A percentile compares a stretch with the other conserved stretches of the same genome.
These are phyloP conservation scores for Drosophila greeni DNA, from an alignment of 2,888 invertebrate genomes.

Conservation along the genomic window DNA sequence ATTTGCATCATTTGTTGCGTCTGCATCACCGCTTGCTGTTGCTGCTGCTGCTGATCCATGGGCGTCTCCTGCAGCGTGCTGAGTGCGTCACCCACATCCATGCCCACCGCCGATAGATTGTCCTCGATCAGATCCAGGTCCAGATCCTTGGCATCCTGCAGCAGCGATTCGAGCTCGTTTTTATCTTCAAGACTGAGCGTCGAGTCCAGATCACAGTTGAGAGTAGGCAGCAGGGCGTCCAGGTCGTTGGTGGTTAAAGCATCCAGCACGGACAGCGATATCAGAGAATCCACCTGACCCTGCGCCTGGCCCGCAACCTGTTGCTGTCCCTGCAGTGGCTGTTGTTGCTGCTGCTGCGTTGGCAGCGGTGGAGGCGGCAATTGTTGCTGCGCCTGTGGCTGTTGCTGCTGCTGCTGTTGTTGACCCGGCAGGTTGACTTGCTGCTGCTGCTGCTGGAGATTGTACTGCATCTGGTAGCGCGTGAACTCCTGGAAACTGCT, in stretches of 20 bases:
- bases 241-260: conserved; percentile 80
- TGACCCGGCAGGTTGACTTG: conserved; percentile 64
- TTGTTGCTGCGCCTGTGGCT: conserved; percentile 27
- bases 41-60: conserved; percentile 48
- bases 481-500: conserved; percentile 84
- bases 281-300: conserved; percentile 68
- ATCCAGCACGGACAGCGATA: conserved; percentile 76
- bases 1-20: conserved; percentile 44
- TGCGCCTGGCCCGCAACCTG: conserved; percentile 8
- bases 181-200: conserved; percentile 77
- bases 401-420: conserved; percentile 69
- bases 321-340: conserved; percentile 26
- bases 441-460: conserved; percentile 81
- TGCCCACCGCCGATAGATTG: conserved; percentile 79
- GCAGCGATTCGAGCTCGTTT: conserved; percentile 77
- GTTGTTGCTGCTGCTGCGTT: conserved; percentile 27
- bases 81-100: conserved; percentile 68
- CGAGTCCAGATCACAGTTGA: conserved; percentile 80
- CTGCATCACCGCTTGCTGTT: conserved; percentile 37
- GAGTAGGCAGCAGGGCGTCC: conserved; percentile 83
- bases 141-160: conserved; percentile 78
- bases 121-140: conserved; percentile 79
- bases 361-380: conserved; percentile 39
- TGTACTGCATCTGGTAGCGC: conserved; percentile 83
- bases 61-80: conserved; percentile 59